Evolutionary conservation across 2,888 invertebrate species (phyloP).

Genomic region (Gonocerus acuteangulatus): DNA sequence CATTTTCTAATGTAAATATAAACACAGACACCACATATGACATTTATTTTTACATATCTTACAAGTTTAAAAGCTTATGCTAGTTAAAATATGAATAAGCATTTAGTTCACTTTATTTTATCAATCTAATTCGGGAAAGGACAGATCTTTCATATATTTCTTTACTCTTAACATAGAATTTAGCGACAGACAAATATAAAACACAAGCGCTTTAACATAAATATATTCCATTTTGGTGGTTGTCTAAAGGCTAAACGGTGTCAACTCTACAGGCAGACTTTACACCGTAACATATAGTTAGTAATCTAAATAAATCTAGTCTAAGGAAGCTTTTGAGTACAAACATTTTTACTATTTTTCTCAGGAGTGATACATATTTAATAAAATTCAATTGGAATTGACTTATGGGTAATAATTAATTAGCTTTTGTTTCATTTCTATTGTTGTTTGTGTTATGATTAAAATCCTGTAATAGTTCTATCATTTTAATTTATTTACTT

Average conservation of each 20-base stretch:
- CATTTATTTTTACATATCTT: slow-evolving; percentile 20
- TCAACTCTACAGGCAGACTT: not conserved
- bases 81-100: slow-evolving; percentile 11
- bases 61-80: slow-evolving; percentile 14
- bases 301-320: slow-evolving; percentile 21
- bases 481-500: no score
- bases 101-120: not conserved
- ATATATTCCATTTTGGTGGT: no score
- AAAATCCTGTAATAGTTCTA: no score
- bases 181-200: not conserved
- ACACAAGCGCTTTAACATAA: no score
- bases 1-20: not conserved
- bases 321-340: slow-evolving; percentile 18
- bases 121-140: slow-evolving; percentile 11
- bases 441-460: no score
- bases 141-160: slow-evolving; percentile 1
- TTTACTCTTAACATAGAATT: not conserved
- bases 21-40: slow-evolving; percentile 11
- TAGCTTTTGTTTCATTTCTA: no score
- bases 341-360: slow-evolving; percentile 8
- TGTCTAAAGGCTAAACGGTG: no score
- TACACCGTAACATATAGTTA: not conserved
- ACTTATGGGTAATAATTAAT: not conserved
- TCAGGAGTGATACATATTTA: slow-evolving; percentile 10
- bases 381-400: not conserved